Evolutionary conservation across 2,888 invertebrate genomes (phyloP).

Genomic region (Lasiommata megera): DNA sequence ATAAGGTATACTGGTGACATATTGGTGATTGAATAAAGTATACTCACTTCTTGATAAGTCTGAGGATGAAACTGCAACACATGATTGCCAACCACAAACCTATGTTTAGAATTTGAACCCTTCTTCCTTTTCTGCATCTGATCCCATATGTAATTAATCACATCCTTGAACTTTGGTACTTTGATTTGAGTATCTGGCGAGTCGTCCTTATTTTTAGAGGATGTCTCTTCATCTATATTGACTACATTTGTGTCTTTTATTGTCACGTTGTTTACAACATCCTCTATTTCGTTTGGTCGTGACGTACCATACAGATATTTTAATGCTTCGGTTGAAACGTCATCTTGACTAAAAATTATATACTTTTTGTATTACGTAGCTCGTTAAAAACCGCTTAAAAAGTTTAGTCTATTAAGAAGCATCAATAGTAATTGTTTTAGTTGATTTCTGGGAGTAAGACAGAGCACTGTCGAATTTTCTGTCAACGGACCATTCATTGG

Average conservation of each 20-base stretch:
- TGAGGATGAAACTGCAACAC: constrained; percentile 86
- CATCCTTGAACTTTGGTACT: constrained; percentile 87
- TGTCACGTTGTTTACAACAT: constrained; percentile 70
- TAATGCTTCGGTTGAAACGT: constrained; percentile 86
- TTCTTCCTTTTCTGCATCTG: constrained; percentile 83
- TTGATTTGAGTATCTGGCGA: constrained; percentile 58
- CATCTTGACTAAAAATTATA: constrained; percentile 83
- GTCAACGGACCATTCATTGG: too few species aligned
- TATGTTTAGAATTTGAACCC: constrained; percentile 78
- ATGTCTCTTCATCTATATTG: constrained; percentile 55
- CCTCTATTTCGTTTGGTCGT: constrained; percentile 72
- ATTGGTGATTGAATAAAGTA: background rate
- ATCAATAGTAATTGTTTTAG: too few species aligned
- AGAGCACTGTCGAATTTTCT: too few species aligned
- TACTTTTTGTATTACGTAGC: background rate
- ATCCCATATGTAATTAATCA: constrained; percentile 86
- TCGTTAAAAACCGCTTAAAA: too few species aligned
- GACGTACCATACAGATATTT: constrained; percentile 88
- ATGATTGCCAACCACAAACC: constrained; percentile 84
- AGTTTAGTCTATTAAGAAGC: too few species aligned
- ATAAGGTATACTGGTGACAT: too few species aligned
- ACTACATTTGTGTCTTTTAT: constrained; percentile 57
- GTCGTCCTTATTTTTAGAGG: constrained; percentile 65
- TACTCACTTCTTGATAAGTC: constrained; percentile 87
- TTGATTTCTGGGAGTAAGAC: too few species aligned